A percentile compares a stretch with the other conserved stretches of the same genome.
phyloP scores from a whole-genome alignment of 2,797 vertebrate species.

The Crocidura indochinensis region DNA sequence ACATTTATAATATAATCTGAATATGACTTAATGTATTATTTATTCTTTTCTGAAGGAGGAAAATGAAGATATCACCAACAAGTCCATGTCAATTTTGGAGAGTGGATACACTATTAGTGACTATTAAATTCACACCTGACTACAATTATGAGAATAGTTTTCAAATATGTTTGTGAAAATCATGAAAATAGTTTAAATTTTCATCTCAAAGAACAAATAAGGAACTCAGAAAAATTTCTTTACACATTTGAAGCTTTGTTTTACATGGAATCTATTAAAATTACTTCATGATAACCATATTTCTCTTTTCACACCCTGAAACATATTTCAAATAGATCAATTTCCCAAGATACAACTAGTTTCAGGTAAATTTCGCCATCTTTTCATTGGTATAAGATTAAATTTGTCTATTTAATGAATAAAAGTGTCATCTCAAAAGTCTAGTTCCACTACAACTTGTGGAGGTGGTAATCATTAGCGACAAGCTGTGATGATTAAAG shows the following conservation, averaged over 20 bases:
- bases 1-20: constrained; percentile 81
- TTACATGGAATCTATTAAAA: not conserved
- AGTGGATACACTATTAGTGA: not conserved
- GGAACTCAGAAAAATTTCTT: not conserved
- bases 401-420: not conserved
- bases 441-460: no score
- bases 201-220: not conserved
- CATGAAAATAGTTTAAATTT: not conserved
- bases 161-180: constrained; percentile 48
- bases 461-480: no score
- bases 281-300: not conserved
- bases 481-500: no score
- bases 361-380: no score
- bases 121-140: not conserved
- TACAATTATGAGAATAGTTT: constrained; percentile 21
- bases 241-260: not conserved
- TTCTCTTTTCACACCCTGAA: not conserved
- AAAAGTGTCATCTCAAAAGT: no score
- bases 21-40: constrained; percentile 85
- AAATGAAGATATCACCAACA: constrained; percentile 34
- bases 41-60: constrained; percentile 69
- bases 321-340: no score
- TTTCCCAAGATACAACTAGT: not conserved
- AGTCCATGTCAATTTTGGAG: constrained; percentile 70
- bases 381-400: not conserved